Base-by-base conservation (phyloP, 2,888 invertebrate species). In the Epistrophe grossulariae region DNA sequence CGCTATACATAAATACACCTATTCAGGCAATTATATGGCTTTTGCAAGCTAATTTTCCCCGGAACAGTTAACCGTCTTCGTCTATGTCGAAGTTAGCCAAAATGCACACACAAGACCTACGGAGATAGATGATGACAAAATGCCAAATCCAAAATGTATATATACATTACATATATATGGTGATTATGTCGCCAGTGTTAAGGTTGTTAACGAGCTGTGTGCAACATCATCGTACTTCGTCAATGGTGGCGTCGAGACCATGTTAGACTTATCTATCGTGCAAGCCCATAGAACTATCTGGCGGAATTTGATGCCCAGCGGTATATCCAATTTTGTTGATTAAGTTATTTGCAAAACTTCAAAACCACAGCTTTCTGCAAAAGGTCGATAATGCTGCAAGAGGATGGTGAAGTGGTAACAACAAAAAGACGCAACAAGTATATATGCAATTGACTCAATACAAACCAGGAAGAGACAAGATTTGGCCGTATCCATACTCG, bases 251-350 rank as follows among this genome's bases (percentile, higher is more conserved):
- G 71, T 43, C 40, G 77, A 48, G 80, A 52, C 66, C 43, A 52
- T 55, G 62, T 55, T n/a, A 28, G 66, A 77, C 40, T 55, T 59
- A 79, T 82, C 64, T 50, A 79, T 82, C 64, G 73, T 82, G 70
- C 55, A 6, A 71, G 38, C 48, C 59, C 40, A 62, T 68, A 68
- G n/a, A 74, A 68, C 38, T 68, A 66, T 62, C 70, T 40, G 71
- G 35, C 64, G 71, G 83, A 83, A 87, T 87, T 74, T 76, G 55
- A 76, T 87, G 79, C 87, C 79, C 83, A 83, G 87, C 87, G 83
- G 87, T 87, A 83, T 87, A 87, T 83, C 87, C 83, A 87, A 87
- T 87, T 87, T 79, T 59, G 87, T 76, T 87, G 87, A 87, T 87
- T 87, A 87, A 87, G 87, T 83, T 87, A 83, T 87, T 83, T 87